Evolutionary conservation across 1,140 invertebrate genomes (phyloP).

Genomic region (Anoplolepis gracilipes): DNA sequence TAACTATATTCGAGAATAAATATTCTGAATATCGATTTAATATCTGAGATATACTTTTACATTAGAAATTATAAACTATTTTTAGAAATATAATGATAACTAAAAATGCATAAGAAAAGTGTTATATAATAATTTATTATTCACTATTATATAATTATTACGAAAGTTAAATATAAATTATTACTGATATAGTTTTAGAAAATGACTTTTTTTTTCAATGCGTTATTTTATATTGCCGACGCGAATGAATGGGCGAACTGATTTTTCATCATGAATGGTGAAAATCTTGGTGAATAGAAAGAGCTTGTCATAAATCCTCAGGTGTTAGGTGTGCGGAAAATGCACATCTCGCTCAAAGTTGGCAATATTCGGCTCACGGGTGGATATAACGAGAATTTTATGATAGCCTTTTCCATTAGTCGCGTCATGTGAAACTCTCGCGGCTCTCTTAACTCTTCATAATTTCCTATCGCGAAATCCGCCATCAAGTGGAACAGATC

Average conservation of each 20-base stretch:
- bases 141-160: neutral
- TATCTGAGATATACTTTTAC: neutral
- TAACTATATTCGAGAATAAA: neutral
- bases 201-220: neutral
- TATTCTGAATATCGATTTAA: neutral
- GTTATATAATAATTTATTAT: neutral
- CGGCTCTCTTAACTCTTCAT: neutral
- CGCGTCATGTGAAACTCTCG: neutral
- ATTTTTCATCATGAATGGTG: neutral
- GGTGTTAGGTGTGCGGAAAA: neutral
- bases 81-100: neutral
- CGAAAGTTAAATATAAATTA: no score
- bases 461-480: neutral
- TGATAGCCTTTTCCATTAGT: conserved; percentile 14
- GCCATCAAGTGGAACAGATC: neutral
- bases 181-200: no score
- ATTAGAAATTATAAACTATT: neutral
- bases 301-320: conserved; percentile 14
- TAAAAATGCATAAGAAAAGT: neutral
- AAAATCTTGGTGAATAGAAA: conserved; percentile 19
- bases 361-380: neutral
- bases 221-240: neutral
- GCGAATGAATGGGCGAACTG: neutral
- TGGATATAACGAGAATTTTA: conserved; percentile 44
- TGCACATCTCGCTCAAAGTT: neutral